A percentile compares a stretch with the other conserved stretches of the same genome.
These are phyloP conservation scores for Calcarius lapponicus DNA, from an alignment of 2,797 vertebrate genomes.

Conservation along the genomic window DNA sequence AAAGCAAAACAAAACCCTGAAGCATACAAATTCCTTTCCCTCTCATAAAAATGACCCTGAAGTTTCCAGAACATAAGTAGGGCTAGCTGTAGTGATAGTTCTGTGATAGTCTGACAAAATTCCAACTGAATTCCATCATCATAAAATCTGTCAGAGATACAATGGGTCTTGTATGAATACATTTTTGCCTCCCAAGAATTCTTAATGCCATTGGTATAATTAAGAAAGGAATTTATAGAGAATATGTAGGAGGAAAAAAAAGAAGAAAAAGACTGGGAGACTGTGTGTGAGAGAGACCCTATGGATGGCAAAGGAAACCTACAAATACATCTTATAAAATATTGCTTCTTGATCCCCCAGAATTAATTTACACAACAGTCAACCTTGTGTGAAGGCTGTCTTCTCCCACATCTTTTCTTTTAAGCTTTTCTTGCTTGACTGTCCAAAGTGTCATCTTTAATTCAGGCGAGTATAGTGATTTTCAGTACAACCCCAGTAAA, in stretches of 20 bases:
- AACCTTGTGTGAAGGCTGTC: neutral
- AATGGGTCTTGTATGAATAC: neutral
- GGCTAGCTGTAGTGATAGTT: neutral
- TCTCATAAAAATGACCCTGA: neutral
- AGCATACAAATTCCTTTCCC: neutral
- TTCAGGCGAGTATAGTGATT: neutral
- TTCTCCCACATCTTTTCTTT: neutral
- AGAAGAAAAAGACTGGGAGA: neutral
- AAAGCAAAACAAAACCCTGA: neutral
- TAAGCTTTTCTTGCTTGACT: neutral
- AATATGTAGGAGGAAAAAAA: neutral
- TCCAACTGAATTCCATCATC: neutral
- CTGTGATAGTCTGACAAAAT: neutral
- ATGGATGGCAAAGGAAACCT: neutral
- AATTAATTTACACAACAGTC: neutral
- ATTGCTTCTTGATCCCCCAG: neutral
- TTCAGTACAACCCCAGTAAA: neutral
- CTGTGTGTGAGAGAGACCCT: rapidly evolving
- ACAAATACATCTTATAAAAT: neutral
- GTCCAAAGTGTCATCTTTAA: neutral
- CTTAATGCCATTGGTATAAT: neutral
- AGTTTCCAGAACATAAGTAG: neutral
- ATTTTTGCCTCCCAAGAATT: neutral
- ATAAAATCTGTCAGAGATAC: neutral
- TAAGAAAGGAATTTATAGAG: neutral